Conservation (phyloP, 2,113 vertebrate species). For the Tympanuchus pallidicinctus region DNA sequence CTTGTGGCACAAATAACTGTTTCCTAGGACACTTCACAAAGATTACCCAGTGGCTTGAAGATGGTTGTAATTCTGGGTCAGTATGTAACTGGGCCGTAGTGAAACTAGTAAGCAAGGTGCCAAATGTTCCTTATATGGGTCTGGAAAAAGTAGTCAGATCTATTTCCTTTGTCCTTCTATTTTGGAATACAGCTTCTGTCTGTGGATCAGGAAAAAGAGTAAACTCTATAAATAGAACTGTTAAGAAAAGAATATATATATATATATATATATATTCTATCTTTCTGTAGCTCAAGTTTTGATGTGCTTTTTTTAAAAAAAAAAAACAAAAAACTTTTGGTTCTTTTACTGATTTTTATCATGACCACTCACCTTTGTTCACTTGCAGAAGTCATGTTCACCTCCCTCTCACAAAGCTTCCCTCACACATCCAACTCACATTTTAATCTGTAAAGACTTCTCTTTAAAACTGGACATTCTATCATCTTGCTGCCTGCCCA, state of each 20-base stretch:
- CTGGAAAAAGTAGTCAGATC: neutral
- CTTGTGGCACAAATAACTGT: accelerated
- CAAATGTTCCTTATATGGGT: neutral
- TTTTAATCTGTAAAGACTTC: neutral
- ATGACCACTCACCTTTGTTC: neutral
- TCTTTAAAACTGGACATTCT: neutral
- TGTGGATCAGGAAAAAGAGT: neutral
- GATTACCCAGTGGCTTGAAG: neutral
- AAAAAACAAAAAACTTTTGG: neutral
- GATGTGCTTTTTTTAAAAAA: neutral
- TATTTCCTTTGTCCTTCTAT: neutral
- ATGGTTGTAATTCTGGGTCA: neutral
- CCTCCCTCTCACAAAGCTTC: neutral
- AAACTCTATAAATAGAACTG: neutral
- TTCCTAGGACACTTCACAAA: neutral
- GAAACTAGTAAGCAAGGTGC: neutral
- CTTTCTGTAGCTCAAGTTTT: neutral
- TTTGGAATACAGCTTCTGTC: neutral
- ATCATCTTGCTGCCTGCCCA: neutral
- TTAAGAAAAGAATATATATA: neutral
- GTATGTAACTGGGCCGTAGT: neutral
- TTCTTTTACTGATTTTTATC: neutral
- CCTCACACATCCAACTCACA: neutral
- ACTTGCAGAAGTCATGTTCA: neutral
- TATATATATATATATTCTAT: neutral